Evolutionary conservation across 2,888 invertebrate species (phyloP), one percentile per base, ranked within the genome.

Genomic region (Cephus rjabovi): DNA sequence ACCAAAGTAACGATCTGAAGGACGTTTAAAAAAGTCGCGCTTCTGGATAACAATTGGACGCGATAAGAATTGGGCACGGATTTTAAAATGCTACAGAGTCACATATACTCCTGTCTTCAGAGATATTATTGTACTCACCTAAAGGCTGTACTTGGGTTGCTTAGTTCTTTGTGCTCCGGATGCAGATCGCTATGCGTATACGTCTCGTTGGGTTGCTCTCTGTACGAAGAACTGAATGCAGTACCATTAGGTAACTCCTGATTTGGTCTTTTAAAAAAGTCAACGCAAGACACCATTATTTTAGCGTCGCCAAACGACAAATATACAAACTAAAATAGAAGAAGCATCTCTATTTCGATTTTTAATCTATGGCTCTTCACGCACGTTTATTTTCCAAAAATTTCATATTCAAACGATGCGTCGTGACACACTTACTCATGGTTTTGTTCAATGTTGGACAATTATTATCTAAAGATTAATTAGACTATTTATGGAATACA

Each of bases 151-250:
- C 56, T 23, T 56, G 9, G 56, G 23, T 2, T 23, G 56, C 23
- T 56, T 56, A 23, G 56, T 56, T 31, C 33, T 71, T 71, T 71
- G 71, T 71, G 71, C 23, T 33, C 12, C 12, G 2, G 71, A 71
- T 33, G 34, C 71, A 34, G 34, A 31, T 31, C 30, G 34, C 74
- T 23, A 30, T 23, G 34, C 30, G 74, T 33, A 34, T 34, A 56
- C 56, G 76, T 77, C 34, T 74, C 75, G 79, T 76, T 68, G 81
- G 76, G 76, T 76, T 75, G 74, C 75, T 78, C 81, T 86, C 81
- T 85, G 86, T 80, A 79, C 82, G 83, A 82, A 85, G 83, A 87
- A 88, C 88, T 88, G 88, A 85, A 80, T 81, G 80, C 83, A 79
- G 82, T 82, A 83, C 81, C 85, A 86, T 86, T 86, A 83, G 83